These are phyloP conservation scores for Tetranychus urticae DNA, from an alignment of 1,140 invertebrate genomes.

Conservation along the genomic window DNA sequence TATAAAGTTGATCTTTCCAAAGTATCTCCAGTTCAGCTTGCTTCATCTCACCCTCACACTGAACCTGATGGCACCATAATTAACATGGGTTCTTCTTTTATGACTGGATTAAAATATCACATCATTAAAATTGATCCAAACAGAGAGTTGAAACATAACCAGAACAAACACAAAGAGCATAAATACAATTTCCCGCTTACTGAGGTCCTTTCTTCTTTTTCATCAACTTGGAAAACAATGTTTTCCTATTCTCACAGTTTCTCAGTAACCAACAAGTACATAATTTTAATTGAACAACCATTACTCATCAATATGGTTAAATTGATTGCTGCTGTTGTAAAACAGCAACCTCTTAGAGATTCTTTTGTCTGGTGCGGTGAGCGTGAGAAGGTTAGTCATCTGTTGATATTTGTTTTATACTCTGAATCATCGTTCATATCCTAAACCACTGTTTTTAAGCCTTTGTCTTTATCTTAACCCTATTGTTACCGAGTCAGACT, in stretches of 20 bases:
- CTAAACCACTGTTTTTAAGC: background rate
- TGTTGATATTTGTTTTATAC: background rate
- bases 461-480: no score
- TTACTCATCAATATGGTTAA: conserved; percentile 23
- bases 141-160: no score
- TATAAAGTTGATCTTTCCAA: conserved; percentile 21
- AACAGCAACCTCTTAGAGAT: conserved; percentile 21
- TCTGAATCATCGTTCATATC: background rate
- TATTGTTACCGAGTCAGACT: no score
- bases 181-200: conserved; percentile 8
- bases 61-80: conserved; percentile 13
- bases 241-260: conserved; percentile 30
- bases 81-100: conserved; percentile 16
- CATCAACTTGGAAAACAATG: conserved; percentile 21
- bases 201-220: conserved; percentile 18
- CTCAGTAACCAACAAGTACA: conserved; percentile 27
- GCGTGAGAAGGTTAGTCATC: conserved; percentile 11
- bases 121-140: conserved; percentile 14
- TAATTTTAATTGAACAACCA: conserved; percentile 27
- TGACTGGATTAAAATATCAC: conserved; percentile 17
- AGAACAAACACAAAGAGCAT: background rate
- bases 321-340: conserved; percentile 21
- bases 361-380: conserved; percentile 24
- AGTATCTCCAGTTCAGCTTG: conserved; percentile 16
- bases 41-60: conserved; percentile 16